phyloP scores from a whole-genome alignment of 2,888 invertebrate species.

The Cryptus armator region DNA sequence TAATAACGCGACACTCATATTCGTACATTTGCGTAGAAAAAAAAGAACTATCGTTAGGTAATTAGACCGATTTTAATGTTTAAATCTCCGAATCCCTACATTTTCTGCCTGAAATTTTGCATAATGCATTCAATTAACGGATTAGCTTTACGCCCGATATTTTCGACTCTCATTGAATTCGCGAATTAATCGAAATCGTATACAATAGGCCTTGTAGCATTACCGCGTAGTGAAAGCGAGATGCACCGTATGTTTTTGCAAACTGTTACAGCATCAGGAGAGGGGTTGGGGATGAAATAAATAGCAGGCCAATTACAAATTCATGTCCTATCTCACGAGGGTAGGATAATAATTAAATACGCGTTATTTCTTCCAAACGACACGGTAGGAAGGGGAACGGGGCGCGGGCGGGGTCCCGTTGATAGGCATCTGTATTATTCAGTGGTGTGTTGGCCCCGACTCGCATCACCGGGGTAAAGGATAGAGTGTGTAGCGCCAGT shows the following conservation, averaged over 20 bases:
- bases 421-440: constrained; percentile 72
- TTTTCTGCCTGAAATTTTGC: not conserved
- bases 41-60: not conserved
- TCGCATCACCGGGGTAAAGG: constrained; percentile 22
- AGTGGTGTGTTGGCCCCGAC: constrained; percentile 62
- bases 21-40: not conserved
- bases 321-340: constrained; percentile 71
- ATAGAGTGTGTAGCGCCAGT: constrained; percentile 18
- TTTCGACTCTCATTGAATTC: not conserved
- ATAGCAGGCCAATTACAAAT: constrained; percentile 67
- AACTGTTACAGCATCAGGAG: not conserved
- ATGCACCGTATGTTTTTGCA: constrained; percentile 11
- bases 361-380: constrained; percentile 66
- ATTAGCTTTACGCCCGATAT: not conserved
- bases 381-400: constrained; percentile 5
- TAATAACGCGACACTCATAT: not conserved
- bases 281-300: constrained; percentile 45
- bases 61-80: not conserved
- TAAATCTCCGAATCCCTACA: not conserved
- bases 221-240: not conserved
- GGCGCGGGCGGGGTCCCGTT: constrained; percentile 43
- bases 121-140: constrained; percentile 1
- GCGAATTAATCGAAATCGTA: not conserved
- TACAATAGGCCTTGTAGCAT: not conserved
- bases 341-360: constrained; percentile 73